A percentile compares a stretch with the other conserved stretches of the same genome.
Evolutionary conservation across 2,888 invertebrate species (phyloP).

Genomic region (Campopleginae sp.): DNA sequence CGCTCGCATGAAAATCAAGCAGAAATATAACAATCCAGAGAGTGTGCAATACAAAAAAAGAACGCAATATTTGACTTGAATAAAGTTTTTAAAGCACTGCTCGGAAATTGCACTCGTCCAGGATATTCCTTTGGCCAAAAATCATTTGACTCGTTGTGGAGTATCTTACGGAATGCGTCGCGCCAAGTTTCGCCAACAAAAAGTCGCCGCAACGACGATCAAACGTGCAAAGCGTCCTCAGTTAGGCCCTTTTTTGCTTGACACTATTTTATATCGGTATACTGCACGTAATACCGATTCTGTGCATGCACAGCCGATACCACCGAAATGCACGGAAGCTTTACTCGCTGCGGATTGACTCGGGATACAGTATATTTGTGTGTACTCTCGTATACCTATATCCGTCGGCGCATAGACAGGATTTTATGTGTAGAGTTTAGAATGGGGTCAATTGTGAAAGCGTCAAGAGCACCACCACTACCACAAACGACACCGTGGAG

Average conservation of each 20-base stretch:
- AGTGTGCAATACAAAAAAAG: neutral
- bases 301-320: conserved; percentile 47
- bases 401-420: conserved; percentile 20
- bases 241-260: conserved; percentile 2
- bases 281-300: conserved; percentile 1
- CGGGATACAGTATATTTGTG: conserved; percentile 3
- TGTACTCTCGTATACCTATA: conserved; percentile 45
- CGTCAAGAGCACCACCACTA: conserved; percentile 61
- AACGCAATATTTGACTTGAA: conserved; percentile 6
- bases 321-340: conserved; percentile 55
- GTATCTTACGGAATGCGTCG: neutral
- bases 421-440: conserved; percentile 41
- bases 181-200: neutral
- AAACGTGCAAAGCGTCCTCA: neutral
- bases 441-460: conserved; percentile 80
- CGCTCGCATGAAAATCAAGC: neutral
- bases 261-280: neutral
- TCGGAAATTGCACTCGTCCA: neutral
- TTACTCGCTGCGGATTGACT: conserved; percentile 58
- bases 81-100: neutral
- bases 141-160: conserved; percentile 23
- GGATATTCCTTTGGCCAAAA: conserved; percentile 22
- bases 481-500: conserved; percentile 58
- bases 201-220: neutral
- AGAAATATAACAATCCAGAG: neutral